These are phyloP conservation scores for Lacerta viridis DNA, from an alignment of 2,797 vertebrate species.

Conservation along the genomic window DNA sequence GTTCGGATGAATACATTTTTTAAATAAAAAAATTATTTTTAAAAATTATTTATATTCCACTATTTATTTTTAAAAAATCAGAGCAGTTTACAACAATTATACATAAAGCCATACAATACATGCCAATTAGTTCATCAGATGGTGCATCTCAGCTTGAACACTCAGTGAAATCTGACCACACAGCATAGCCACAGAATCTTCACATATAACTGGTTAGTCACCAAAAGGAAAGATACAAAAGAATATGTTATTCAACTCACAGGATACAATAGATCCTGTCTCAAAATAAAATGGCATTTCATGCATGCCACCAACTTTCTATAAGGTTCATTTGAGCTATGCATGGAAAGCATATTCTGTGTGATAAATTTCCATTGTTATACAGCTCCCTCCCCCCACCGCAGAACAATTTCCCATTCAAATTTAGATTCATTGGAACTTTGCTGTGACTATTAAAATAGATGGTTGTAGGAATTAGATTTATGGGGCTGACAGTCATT, in stretches of 20 bases:
- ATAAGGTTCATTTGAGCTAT: background rate
- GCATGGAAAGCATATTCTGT: background rate
- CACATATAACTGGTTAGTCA: slow-evolving; percentile 8
- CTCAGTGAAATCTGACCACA: background rate
- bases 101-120: no score
- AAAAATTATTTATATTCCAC: no score
- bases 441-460: slow-evolving; percentile 10
- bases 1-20: background rate
- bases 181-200: background rate
- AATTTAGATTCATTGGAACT: background rate
- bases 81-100: no score
- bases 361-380: slow-evolving; percentile 13
- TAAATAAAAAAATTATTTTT: no score
- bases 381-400: background rate
- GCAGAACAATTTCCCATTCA: slow-evolving; percentile 32
- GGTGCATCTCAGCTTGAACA: background rate
- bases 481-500: background rate
- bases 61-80: no score
- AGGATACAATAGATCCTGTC: background rate
- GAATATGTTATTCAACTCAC: slow-evolving; percentile 10
- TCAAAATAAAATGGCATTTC: slow-evolving; percentile 58
- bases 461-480: slow-evolving; percentile 10
- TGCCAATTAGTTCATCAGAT: background rate
- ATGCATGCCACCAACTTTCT: background rate
- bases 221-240: slow-evolving; percentile 15